Percentiles rank a stretch among this genome's conserved stretches.
Evolutionary conservation across 2,113 vertebrate genomes (phyloP).

Genomic region (Hemichromis elongatus): DNA sequence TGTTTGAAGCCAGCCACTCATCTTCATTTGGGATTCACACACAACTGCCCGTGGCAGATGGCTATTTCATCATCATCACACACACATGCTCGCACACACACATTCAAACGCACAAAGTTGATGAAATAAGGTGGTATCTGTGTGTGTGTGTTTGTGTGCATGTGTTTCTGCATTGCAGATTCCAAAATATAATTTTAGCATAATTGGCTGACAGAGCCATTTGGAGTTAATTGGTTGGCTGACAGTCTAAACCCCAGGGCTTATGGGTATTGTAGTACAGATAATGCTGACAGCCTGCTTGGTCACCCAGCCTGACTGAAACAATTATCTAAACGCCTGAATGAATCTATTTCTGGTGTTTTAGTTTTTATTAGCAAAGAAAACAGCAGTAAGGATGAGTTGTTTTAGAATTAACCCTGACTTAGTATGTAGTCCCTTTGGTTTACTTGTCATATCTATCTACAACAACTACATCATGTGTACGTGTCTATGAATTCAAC

Average conservation of each 20-base stretch:
- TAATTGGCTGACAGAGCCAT: conserved; percentile 58
- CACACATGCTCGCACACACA: not conserved
- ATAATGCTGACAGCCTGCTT: conserved; percentile 45
- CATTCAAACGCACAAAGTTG: not conserved
- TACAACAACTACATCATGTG: no score
- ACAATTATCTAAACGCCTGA: conserved; percentile 28
- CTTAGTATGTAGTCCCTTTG: not conserved
- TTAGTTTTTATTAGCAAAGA: not conserved
- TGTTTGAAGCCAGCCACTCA: conserved; percentile 51
- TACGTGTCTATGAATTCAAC: not conserved
- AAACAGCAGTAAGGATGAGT: not conserved
- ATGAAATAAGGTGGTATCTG: conserved; percentile 16
- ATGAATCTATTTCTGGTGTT: not conserved
- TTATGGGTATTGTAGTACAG: conserved; percentile 64
- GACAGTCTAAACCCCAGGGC: conserved; percentile 53
- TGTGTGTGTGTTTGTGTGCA: not conserved
- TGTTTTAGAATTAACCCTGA: not conserved
- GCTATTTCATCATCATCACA: conserved; percentile 59
- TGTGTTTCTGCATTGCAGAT: conserved; percentile 1
- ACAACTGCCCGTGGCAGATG: conserved; percentile 56
- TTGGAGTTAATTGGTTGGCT: conserved; percentile 64
- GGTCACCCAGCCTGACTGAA: conserved; percentile 38
- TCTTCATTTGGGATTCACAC: conserved; percentile 64
- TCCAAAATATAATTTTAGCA: conserved; percentile 51
- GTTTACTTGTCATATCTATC: not conserved